Base-by-base conservation (phyloP, 2,113 vertebrate species). In the Silurus meridionalis region DNA sequence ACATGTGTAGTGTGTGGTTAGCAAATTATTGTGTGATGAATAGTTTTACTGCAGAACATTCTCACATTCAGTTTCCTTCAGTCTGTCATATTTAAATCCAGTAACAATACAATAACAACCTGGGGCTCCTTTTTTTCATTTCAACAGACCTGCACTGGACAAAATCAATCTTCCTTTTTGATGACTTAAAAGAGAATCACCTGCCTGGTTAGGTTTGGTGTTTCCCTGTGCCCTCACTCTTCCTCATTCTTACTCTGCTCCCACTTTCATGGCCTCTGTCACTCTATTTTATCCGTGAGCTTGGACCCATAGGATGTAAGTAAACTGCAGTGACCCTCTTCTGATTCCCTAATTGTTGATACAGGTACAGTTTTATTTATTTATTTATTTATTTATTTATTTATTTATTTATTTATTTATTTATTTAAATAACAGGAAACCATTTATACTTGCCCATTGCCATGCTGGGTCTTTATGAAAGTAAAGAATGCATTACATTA, bases 241-340 rank as follows among this genome's bases (percentile, higher is more conserved):
- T 86, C 71, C 85, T 85, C 75, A 88, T 87, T 85, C 5, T 58
- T 60, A 57, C 67, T 63, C 77, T 37, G 46, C 85, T 86, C 86
- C 87, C n/a, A 5, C 89, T 84, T 74, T 88, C 85, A 67, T 89
- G 28, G 50, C 90, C 28, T 8, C 90, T 87, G 66, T 3, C 91
- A 80, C 93, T 91, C 91, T 93, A 90, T 95, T 95, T 94, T 92
- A 94, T 94, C 95, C 94, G 93, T 94, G 96, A 92, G 85, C 90
- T 91, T 89, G 91, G 95, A 96, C 21, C 95, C 96, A 96, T 97
- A 97, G 10, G 25, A 52, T 53, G 72, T 97, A 97, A 94, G 94
- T 95, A 97, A 97, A 97, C 96, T 96, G 96, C 97, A 97, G 91
- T 96, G 97, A 96, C 96, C 96, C 97, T 96, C 95, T 96, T 95